Base-by-base conservation (phyloP, 2,113 vertebrate genomes). In the Tyrannus savana region DNA sequence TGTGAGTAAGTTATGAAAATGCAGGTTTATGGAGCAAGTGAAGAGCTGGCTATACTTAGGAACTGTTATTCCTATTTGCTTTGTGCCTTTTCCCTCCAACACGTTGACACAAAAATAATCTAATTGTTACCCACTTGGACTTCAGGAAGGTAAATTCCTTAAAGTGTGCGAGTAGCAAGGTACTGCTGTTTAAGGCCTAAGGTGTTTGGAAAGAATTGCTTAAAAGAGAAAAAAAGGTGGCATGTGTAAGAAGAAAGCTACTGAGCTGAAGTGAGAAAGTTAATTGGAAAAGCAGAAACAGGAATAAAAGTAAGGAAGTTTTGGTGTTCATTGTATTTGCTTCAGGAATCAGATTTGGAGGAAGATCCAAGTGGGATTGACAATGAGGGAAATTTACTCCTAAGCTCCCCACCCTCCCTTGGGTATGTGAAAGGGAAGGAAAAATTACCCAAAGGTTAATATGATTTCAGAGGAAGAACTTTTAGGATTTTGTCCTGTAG, bases 1-100 rank as follows among this genome's bases (percentile, higher is more conserved):
- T 78, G 10, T 46, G 52, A 92, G n/a, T 84, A 84, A 78, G 35
- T 79, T 64, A 18, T 0, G 12, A 60, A 93, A 80, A 73, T 80
- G 25, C 15, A 25, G 30, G 30, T 67, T 90, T 63, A 25, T 47
- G 33, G 63, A 87, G 62, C n/a, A 63, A 25, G 46, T 52, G 22
- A 80, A 22, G 47, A 76, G 25, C 44, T 83, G 67, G n/a, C n/a
- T 74, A 0, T 64, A 19, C 9, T 0, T 22, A 49, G 56, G 46
- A 75, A 5, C 41, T 41, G n/a, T 9, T 16, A 3, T 62, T 83
- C 16, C n/a, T 66, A 1, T 41, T 86, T 2, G 1, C 3, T 3
- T 63, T 0, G 0, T 73, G 49, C 39, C 35, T 86, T 92, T 88
- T 64, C 12, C 23, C 12, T 83, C 30, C 67, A 76, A 44, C 35